Conservation (phyloP, 2,113 vertebrate species). For the Laticauda colubrina region DNA sequence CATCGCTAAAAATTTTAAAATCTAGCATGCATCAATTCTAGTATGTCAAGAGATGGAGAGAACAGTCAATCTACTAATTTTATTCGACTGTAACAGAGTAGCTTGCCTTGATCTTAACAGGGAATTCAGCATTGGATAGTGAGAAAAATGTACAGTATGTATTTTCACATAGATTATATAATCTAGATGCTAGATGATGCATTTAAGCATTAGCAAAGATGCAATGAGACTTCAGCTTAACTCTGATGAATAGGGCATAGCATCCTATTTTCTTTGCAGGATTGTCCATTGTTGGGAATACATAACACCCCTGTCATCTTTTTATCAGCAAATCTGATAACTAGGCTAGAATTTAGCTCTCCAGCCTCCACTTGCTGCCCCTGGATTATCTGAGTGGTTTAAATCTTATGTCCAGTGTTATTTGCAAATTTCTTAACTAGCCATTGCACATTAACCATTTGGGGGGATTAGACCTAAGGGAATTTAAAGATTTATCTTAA, state of each 20-base stretch:
- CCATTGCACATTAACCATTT: background rate
- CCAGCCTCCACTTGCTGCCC: background rate
- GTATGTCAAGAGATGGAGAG: background rate
- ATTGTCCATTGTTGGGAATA: slow-evolving; percentile 49
- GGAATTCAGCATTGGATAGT: background rate
- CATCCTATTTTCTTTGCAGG: slow-evolving; percentile 54
- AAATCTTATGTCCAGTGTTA: background rate
- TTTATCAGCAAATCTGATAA: slow-evolving; percentile 58
- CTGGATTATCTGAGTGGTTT: background rate
- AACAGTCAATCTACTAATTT: background rate
- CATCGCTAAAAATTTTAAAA: background rate
- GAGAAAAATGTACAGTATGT: background rate
- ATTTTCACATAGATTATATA: slow-evolving; percentile 34
- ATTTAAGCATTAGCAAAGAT: slow-evolving; percentile 63
- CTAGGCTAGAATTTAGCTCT: background rate
- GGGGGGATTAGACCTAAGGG: background rate
- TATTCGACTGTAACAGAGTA: background rate
- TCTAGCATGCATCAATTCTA: background rate
- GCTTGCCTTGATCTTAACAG: background rate
- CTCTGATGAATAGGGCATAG: slow-evolving; percentile 53
- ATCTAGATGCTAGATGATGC: slow-evolving; percentile 44
- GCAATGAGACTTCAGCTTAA: slow-evolving; percentile 57
- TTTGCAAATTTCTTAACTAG: background rate
- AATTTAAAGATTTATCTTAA: no score
- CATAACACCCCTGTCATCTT: slow-evolving; percentile 44